phyloP scores from a whole-genome alignment of 2,888 invertebrate genomes.

The Idaea aversata region DNA sequence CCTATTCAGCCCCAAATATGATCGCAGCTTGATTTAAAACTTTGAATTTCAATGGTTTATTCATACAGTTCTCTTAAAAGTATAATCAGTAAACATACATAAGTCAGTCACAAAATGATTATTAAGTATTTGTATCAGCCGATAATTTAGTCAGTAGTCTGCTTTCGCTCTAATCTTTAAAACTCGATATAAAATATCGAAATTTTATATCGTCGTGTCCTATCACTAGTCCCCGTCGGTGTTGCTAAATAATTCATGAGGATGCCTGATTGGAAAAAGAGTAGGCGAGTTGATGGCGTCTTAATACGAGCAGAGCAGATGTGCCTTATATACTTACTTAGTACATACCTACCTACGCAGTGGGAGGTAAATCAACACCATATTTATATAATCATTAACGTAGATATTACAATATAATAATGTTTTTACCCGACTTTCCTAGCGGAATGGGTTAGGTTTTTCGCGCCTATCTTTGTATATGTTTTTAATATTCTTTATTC shows the following conservation, averaged over 20 bases:
- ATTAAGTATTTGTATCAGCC: no score
- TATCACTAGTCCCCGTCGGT: slow-evolving; percentile 21
- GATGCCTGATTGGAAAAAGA: slow-evolving; percentile 32
- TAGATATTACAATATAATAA: neutral
- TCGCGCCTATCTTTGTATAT: no score
- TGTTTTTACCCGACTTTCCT: neutral
- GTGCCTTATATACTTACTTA: slow-evolving; percentile 14
- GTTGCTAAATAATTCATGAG: slow-evolving; percentile 34
- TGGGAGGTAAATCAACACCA: neutral
- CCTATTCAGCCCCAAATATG: no score
- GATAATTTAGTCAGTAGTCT: no score
- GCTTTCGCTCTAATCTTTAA: no score
- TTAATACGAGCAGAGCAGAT: slow-evolving; percentile 28
- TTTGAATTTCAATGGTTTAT: no score
- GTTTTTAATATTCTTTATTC: no score
- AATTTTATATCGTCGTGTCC: neutral
- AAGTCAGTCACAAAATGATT: no score
- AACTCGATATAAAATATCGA: neutral
- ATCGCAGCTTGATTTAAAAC: no score
- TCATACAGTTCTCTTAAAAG: no score
- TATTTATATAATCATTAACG: neutral
- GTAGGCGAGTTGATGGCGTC: slow-evolving; percentile 29
- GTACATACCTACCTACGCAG: neutral
- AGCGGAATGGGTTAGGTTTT: no score
- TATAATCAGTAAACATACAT: no score